phyloP scores from a whole-genome alignment of 2,797 vertebrate genomes.

The Mycteria americana region DNA sequence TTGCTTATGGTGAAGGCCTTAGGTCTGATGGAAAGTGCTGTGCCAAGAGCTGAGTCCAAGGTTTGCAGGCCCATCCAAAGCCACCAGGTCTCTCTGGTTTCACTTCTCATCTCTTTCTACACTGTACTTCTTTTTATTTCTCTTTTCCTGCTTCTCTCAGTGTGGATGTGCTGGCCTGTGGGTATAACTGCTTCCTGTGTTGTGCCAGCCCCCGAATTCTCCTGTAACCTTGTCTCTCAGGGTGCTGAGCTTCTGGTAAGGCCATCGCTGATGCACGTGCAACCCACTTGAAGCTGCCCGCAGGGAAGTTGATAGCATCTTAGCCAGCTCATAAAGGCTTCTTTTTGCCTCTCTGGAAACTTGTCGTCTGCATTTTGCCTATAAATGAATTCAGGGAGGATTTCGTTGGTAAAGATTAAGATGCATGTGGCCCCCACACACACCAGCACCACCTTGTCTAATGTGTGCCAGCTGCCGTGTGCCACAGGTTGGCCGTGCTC shows the following conservation, averaged over 20 bases:
- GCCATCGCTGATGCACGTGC: background rate
- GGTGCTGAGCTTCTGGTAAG: background rate
- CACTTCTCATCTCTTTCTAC: background rate
- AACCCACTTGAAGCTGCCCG: background rate
- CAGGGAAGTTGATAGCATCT: background rate
- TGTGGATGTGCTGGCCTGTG: background rate
- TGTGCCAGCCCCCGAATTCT: background rate
- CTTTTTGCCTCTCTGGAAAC: background rate
- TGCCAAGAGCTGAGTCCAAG: background rate
- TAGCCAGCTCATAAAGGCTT: background rate
- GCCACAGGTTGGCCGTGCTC: background rate
- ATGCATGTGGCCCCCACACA: background rate
- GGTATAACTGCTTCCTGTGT: background rate
- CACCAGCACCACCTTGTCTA: background rate
- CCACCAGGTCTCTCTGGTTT: background rate
- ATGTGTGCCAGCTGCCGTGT: background rate
- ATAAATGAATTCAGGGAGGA: background rate
- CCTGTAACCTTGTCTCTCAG: fast-evolving
- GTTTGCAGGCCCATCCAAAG: background rate
- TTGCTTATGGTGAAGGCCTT: background rate
- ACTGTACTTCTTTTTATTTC: background rate
- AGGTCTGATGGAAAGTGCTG: background rate
- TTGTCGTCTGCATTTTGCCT: background rate
- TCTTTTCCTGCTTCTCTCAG: background rate
- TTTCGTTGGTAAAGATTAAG: background rate